A percentile compares a stretch with the other conserved stretches of the same genome.
These are phyloP conservation scores for Cremastinae sp. DNA, from an alignment of 2,888 invertebrate species.

Conservation along the genomic window DNA sequence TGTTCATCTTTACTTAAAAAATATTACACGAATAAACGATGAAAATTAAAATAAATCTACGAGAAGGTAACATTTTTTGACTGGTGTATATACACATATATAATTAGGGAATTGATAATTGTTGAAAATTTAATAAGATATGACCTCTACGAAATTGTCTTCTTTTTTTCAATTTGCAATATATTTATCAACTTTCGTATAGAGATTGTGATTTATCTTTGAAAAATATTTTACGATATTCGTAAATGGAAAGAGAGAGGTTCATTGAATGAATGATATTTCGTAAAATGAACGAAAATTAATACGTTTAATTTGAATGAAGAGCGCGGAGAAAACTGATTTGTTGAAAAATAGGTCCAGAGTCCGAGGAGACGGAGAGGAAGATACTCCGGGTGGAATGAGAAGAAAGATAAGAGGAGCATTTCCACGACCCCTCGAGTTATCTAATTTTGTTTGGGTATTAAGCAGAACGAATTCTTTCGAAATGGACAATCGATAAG, in stretches of 20 bases:
- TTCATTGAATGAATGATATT: too few species aligned
- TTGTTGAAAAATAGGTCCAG: conserved; percentile 51
- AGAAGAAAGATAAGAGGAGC: conserved; percentile 39
- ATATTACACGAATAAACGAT: too few species aligned
- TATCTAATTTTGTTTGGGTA: conserved; percentile 51
- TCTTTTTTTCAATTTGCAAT: too few species aligned
- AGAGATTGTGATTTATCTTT: conserved; percentile 2
- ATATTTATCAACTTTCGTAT: too few species aligned
- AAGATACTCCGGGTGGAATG: conserved; percentile 3
- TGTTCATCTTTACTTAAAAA: too few species aligned
- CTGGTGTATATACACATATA: too few species aligned
- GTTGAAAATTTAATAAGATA: too few species aligned
- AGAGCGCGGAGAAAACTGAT: background rate
- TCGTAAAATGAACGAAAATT: too few species aligned
- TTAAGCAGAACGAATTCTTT: conserved; percentile 30
- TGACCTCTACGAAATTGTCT: too few species aligned
- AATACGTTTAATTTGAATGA: background rate
- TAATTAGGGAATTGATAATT: too few species aligned
- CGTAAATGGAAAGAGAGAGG: background rate
- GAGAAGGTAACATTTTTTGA: too few species aligned
- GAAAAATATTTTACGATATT: conserved; percentile 15
- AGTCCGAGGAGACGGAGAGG: conserved; percentile 46
- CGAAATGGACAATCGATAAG: background rate
- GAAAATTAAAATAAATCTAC: too few species aligned
- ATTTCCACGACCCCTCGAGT: conserved; percentile 39